phyloP scores from a whole-genome alignment of 2,888 invertebrate genomes.

The Choristoneura rosaceana region DNA sequence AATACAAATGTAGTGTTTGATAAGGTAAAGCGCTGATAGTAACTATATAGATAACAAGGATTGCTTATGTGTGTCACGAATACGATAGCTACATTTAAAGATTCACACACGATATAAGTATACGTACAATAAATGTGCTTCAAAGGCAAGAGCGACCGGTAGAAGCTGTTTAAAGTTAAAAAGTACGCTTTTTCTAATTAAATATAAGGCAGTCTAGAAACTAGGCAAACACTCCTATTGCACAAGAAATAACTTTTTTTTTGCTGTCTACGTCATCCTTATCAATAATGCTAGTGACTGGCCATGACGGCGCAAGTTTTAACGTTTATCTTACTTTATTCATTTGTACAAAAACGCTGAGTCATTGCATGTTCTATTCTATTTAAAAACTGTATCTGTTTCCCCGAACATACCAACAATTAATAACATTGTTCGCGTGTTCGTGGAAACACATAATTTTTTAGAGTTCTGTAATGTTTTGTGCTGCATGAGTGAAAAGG shows the following conservation, averaged over 20 bases:
- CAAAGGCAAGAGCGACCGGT: background rate
- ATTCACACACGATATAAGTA: background rate
- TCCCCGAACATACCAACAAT: no score
- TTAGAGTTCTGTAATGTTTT: no score
- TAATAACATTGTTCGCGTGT: no score
- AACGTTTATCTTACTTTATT: conserved; percentile 9
- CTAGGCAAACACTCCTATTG: background rate
- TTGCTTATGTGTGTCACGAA: background rate
- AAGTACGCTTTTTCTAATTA: background rate
- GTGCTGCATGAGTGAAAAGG: no score
- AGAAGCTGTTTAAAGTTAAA: background rate
- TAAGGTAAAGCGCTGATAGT: conserved; percentile 1
- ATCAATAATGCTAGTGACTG: conserved; percentile 11
- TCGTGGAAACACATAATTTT: no score
- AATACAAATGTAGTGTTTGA: background rate
- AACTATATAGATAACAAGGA: background rate
- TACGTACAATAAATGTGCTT: no score
- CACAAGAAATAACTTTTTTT: background rate
- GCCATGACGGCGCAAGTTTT: background rate
- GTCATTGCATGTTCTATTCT: conserved; percentile 11
- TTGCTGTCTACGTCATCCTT: conserved; percentile 2
- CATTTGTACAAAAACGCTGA: conserved; percentile 16
- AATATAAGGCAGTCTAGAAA: background rate
- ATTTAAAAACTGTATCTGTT: background rate
- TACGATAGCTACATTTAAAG: background rate